Percentiles rank a stretch among this genome's conserved stretches.
Conservation (phyloP, 2,888 invertebrate species). For the Masnerella sp. region DNA sequence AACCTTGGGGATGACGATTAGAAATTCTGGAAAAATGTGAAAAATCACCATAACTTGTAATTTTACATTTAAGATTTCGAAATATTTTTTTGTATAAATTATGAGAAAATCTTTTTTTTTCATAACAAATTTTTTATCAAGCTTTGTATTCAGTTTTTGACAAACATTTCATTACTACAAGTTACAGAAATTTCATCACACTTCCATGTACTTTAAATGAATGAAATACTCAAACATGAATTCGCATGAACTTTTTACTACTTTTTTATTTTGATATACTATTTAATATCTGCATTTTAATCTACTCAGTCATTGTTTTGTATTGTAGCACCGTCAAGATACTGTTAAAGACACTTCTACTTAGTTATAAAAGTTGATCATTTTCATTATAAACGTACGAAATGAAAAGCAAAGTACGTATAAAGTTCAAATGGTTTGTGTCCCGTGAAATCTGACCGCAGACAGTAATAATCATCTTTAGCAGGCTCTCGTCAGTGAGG, state of each 20-base stretch:
- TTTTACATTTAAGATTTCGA: too few species aligned
- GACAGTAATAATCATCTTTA: slow-evolving; percentile 50
- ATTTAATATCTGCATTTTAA: slow-evolving; percentile 19
- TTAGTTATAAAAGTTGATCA: slow-evolving; percentile 4
- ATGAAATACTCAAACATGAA: too few species aligned
- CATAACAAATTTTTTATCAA: too few species aligned
- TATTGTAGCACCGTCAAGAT: slow-evolving; percentile 52
- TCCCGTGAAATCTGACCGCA: slow-evolving; percentile 14
- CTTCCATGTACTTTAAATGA: neutral
- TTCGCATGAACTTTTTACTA: too few species aligned
- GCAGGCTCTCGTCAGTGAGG: slow-evolving; percentile 58
- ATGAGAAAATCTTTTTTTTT: too few species aligned
- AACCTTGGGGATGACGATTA: neutral
- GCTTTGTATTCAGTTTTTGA: too few species aligned
- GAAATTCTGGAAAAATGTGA: too few species aligned
- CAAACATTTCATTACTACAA: too few species aligned
- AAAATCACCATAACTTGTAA: too few species aligned
- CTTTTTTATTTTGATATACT: slow-evolving; percentile 19
- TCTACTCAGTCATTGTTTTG: slow-evolving; percentile 47
- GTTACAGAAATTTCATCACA: too few species aligned
- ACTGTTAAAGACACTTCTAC: slow-evolving; percentile 50
- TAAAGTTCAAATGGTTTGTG: slow-evolving; percentile 10
- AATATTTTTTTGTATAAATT: too few species aligned
- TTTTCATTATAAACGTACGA: neutral
- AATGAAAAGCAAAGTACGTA: neutral